Evolutionary conservation across 1,140 invertebrate species (phyloP), one percentile per base, ranked within the genome.

Genomic region (Calosoma granatense): DNA sequence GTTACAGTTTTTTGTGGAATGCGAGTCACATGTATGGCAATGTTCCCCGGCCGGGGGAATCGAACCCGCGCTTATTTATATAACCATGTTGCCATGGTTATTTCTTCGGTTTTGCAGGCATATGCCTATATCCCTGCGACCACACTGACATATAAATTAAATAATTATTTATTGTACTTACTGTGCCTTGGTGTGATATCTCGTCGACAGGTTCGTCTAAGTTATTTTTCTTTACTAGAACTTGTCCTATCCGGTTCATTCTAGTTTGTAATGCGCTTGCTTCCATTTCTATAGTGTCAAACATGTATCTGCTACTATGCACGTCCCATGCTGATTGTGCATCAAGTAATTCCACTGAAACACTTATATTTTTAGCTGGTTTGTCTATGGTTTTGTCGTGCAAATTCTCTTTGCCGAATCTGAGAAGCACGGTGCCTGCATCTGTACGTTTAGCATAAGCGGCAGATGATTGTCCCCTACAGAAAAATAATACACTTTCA

Each of bases 301-400:
- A 65, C 65, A 68, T 67, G 22, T 65, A 65, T 54, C 53, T 59
- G 12, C 53, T 53, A 51, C 61, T 56, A 2, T 60, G 11, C n/a
- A 57, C 39, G 20, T 64, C 20, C 15, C 20, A 54, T 17, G 61
- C 22, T n/a, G 54, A 39, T 43, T 62, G n/a, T n/a, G n/a, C 58
- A 58, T 56, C 55, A 17, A 61, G 51, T 26, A 3, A 61, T 21
- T 20, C 51, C 14, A 3, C 20, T 21, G 2, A 54, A 21, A 20
- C 56, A 53, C 39, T 57, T 55, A 43, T 58, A 64, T 51, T 61
- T 58, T 51, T 59, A 23, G 20, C 22, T 53, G 6, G 21, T n/a
- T 23, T 17, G 4, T 30, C 26, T 30, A 14, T 20, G 1, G 17
- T 22, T 3, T 53, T 20, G 11, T 53, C 23, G 1, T 22, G n/a